Percentiles rank a stretch among this genome's conserved stretches.
Conservation (phyloP, 2,113 vertebrate genomes). For the Solea solea region DNA sequence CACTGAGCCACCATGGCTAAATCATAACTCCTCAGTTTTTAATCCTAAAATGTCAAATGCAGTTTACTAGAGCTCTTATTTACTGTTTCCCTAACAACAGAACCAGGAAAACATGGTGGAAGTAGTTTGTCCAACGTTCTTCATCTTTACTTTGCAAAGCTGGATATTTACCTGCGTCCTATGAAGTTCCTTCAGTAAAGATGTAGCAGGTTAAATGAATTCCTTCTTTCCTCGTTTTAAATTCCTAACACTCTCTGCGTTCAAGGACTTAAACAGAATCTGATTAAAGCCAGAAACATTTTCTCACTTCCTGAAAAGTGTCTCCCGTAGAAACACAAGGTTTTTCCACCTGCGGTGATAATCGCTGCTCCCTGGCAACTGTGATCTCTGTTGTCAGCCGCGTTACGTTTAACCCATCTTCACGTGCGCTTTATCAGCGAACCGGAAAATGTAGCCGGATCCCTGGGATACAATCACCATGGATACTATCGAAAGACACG, state of each 20-base stretch:
- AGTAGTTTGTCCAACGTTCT: too few relatives aligned
- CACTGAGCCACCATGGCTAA: too few relatives aligned
- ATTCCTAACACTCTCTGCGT: background rate
- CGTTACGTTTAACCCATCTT: constrained; percentile 9
- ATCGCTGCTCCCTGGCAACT: background rate
- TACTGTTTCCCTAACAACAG: too few relatives aligned
- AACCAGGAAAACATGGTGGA: too few relatives aligned
- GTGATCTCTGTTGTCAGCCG: constrained; percentile 6
- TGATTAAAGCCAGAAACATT: background rate
- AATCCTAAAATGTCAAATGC: too few relatives aligned
- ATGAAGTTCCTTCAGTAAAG: too few relatives aligned
- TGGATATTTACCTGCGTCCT: too few relatives aligned
- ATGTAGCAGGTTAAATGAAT: too few relatives aligned
- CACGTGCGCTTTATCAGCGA: constrained; percentile 4
- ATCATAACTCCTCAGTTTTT: too few relatives aligned
- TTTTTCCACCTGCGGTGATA: constrained; percentile 1
- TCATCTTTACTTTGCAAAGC: too few relatives aligned
- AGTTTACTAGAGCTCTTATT: too few relatives aligned
- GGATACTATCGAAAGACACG: constrained; percentile 25
- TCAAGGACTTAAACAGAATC: background rate
- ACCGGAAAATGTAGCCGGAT: constrained; percentile 16
- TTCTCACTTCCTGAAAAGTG: background rate
- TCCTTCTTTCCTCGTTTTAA: background rate
- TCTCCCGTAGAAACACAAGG: background rate
- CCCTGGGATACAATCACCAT: constrained; percentile 18